phyloP scores from a whole-genome alignment of 2,888 invertebrate genomes.

The Drosophila buzzatii region DNA sequence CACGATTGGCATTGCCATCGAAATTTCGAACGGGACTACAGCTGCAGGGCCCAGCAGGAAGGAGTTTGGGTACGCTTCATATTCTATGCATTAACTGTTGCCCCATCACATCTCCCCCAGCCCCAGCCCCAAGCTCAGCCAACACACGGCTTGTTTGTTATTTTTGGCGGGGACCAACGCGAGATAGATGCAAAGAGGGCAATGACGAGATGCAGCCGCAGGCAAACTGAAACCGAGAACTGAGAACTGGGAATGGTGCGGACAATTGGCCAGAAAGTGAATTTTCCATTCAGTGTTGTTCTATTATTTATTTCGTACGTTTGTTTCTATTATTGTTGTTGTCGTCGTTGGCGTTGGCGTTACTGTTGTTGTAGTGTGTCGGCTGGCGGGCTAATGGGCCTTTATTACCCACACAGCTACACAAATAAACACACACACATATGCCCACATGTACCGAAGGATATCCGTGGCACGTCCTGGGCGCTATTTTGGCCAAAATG shows the following conservation, averaged over 20 bases:
- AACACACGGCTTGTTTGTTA: slow-evolving; percentile 6
- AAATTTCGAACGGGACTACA: slow-evolving; percentile 43
- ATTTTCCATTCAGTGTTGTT: slow-evolving; percentile 71
- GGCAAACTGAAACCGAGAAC: slow-evolving; percentile 31
- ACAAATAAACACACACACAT: slow-evolving; percentile 16
- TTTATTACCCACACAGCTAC: slow-evolving; percentile 43
- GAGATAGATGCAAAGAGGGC: slow-evolving; percentile 46
- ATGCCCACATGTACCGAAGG: slow-evolving; percentile 1
- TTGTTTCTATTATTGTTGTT: slow-evolving; percentile 34
- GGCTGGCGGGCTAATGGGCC: slow-evolving; percentile 62
- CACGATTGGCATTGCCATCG: slow-evolving; percentile 36
- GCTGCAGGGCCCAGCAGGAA: slow-evolving; percentile 38
- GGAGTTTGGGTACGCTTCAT: slow-evolving; percentile 49
- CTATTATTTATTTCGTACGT: slow-evolving; percentile 73
- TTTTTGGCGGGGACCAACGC: slow-evolving; percentile 8
- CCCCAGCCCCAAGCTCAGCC: background rate
- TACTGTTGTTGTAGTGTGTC: slow-evolving; percentile 23
- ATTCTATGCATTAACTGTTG: slow-evolving; percentile 73
- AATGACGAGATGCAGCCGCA: slow-evolving; percentile 57
- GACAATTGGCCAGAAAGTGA: slow-evolving; percentile 65
- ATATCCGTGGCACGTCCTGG: slow-evolving; percentile 31
- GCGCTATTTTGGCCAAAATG: slow-evolving; percentile 51
- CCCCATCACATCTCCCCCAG: slow-evolving; percentile 12
- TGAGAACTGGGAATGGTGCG: background rate
- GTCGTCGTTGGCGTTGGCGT: background rate